Conservation (phyloP, 2,888 invertebrate species). For the Phortica magna region DNA sequence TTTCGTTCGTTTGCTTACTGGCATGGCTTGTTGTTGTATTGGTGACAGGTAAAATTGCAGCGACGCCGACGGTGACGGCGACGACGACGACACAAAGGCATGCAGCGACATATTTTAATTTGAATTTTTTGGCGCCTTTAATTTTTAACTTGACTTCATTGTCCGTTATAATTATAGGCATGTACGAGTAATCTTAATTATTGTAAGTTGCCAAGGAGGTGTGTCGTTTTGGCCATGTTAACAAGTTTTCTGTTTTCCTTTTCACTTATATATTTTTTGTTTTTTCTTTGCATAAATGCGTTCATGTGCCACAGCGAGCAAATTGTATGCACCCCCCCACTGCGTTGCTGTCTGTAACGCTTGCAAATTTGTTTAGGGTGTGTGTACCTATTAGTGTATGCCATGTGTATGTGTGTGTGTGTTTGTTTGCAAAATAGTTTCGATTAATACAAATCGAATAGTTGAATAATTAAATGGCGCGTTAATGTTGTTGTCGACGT, state of each 20-base stretch:
- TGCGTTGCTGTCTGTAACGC: not conserved
- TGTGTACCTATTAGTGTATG: no score
- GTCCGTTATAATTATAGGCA: constrained; percentile 19
- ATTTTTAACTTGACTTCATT: constrained; percentile 35
- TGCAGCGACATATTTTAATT: constrained; percentile 50
- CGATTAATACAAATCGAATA: not conserved
- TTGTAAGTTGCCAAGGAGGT: not conserved
- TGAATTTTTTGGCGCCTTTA: constrained; percentile 59
- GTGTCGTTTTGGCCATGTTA: constrained; percentile 22
- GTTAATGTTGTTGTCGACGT: not conserved
- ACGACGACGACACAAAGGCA: constrained; percentile 12
- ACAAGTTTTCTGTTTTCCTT: constrained; percentile 19
- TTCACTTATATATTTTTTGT: not conserved
- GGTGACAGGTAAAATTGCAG: not conserved
- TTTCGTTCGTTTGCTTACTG: not conserved
- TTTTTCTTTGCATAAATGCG: not conserved
- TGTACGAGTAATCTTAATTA: constrained; percentile 23
- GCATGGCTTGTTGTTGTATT: not conserved
- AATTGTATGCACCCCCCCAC: not conserved
- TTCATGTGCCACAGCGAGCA: not conserved
- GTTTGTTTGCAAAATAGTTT: constrained; percentile 11
- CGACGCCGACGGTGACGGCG: not conserved
- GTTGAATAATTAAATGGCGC: not conserved
- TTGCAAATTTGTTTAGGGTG: not conserved
- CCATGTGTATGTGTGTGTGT: not conserved